These are phyloP conservation scores for Mayetiola destructor DNA, from an alignment of 2,888 invertebrate species.

Conservation along the genomic window DNA sequence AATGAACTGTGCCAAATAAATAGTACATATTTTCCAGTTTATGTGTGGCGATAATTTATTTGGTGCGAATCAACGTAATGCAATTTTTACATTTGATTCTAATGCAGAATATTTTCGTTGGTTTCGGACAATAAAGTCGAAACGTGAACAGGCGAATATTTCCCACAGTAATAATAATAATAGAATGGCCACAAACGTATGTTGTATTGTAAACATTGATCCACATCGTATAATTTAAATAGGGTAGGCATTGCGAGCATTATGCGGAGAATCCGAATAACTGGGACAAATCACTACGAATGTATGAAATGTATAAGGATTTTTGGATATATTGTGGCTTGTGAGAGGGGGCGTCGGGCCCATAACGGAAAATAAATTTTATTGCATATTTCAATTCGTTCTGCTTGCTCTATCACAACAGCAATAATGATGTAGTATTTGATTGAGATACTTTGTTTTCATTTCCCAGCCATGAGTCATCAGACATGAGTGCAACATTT, in stretches of 20 bases:
- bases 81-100: neutral
- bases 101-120: no score
- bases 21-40: neutral
- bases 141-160: constrained; percentile 6
- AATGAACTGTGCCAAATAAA: no score
- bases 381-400: constrained; percentile 1
- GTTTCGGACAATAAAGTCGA: constrained; percentile 6
- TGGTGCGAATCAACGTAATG: constrained; percentile 9
- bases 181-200: no score
- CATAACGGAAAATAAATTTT: neutral
- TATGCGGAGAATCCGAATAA: neutral
- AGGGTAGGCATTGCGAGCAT: neutral
- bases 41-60: constrained; percentile 7
- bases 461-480: no score
- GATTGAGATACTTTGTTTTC: no score
- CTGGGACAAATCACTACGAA: neutral
- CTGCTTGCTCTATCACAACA: neutral
- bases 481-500: no score
- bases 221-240: neutral
- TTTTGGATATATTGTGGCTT: neutral
- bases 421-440: neutral
- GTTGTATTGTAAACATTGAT: constrained; percentile 1
- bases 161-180: constrained; percentile 5
- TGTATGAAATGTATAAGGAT: neutral
- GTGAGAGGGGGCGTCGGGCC: no score